Conservation (phyloP, 2,113 vertebrate genomes). For the Pelvicachromis taeniatus region DNA sequence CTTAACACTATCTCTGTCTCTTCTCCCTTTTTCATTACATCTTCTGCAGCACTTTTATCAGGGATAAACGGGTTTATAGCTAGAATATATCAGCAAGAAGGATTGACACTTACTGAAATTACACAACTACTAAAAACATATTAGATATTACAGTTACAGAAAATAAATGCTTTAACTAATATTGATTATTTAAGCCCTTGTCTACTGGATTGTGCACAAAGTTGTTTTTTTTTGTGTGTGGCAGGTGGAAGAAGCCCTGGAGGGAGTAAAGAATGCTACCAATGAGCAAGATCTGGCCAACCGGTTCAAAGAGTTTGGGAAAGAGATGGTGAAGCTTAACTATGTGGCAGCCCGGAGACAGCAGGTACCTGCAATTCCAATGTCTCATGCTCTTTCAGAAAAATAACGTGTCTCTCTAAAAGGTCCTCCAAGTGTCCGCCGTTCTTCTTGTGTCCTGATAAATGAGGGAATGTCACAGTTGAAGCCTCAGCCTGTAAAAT, state of each 20-base stretch:
- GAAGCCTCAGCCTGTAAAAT: not conserved
- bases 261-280: constrained; percentile 94
- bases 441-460: not conserved
- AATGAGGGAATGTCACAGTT: not conserved
- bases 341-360: constrained; percentile 95
- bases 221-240: not conserved
- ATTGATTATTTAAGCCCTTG: not conserved
- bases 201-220: not conserved
- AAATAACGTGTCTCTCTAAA: not conserved
- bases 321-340: constrained; percentile 99
- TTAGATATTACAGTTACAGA: not conserved
- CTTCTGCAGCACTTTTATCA: constrained; percentile 18
- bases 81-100: not conserved
- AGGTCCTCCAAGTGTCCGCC: not conserved
- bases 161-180: not conserved
- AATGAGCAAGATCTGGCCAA: constrained; percentile 97
- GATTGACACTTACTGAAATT: constrained; percentile 1
- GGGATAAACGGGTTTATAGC: not conserved
- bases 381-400: not conserved
- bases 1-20: constrained; percentile 35
- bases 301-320: constrained; percentile 98
- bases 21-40: constrained; percentile 26
- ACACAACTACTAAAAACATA: not conserved
- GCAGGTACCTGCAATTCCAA: constrained; percentile 76
- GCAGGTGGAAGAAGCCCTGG: constrained; percentile 93